Base-by-base conservation (phyloP, 2,113 vertebrate genomes). In the Onychostruthus taczanowskii region DNA sequence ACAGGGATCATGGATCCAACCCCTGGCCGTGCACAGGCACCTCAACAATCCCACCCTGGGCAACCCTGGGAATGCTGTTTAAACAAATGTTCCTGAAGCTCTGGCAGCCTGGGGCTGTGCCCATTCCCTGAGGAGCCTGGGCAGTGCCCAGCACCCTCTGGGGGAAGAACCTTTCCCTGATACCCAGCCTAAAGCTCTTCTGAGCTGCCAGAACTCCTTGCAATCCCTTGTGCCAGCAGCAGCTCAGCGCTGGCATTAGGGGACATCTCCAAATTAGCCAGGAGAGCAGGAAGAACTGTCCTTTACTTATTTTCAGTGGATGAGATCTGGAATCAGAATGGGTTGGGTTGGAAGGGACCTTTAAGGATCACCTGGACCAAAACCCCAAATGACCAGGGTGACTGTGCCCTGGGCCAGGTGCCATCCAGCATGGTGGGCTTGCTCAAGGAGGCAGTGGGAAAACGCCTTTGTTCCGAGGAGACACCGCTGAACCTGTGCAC, bases 1-100 rank as follows among this genome's bases (percentile, higher is more conserved):
- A 10, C 18, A 41, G 9, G 30, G 26, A 27, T 23, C 4, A 4
- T 8, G 0, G 2, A 22, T 69, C 47, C 63, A 27, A 3, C 0
- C 1, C 70, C 62, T 47, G 46, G 1, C 24, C 11, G 24, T 75
- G 62, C 62, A 10, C 24, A 27, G 68, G 22, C 24, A 6, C 39
- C 26, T 14, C 41, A 62, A 0, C 53, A 76, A 0, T 1, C 69
- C 39, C 70, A 47, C 20, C 46, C 10, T 31, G 46, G 0, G 19
- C 62, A 21, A 27, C 21, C 69, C 39, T 59, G 27, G 0, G 1
- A 23, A 26, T 0, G 0, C 0, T 67, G 21, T 19, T 13, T 39
- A 39, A 39, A 39, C 39, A 21, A 61, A 30, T 0, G 0, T 6
- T 43, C 39, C 70, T 43, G 17, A 18, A 28, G 63, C 55, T 62